phyloP scores from a whole-genome alignment of 2,113 vertebrate genomes.

The Chloropsis hardwickii region DNA sequence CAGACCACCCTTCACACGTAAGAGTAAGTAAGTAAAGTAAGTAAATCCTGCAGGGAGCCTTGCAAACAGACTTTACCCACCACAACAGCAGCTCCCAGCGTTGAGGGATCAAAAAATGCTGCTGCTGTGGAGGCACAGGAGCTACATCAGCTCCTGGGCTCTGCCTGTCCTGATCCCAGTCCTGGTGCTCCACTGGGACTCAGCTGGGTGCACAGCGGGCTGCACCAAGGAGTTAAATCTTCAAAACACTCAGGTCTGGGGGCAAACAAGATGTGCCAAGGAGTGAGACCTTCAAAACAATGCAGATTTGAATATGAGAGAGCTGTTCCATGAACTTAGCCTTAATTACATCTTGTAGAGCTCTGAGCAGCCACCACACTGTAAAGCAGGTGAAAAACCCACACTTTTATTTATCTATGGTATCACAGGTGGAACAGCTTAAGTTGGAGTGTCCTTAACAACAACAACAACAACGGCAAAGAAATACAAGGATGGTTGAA shows the following conservation, averaged over 20 bases:
- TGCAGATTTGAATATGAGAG: neutral
- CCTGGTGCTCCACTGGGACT: neutral
- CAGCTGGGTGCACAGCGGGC: neutral
- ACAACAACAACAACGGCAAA: neutral
- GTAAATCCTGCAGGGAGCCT: neutral
- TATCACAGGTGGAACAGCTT: neutral
- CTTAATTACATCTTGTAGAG: neutral
- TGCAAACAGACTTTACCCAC: neutral
- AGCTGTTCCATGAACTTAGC: neutral
- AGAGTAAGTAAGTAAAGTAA: neutral
- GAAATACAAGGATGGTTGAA: neutral
- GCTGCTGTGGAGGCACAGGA: neutral
- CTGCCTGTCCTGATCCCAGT: neutral
- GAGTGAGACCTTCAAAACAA: neutral
- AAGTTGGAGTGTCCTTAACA: neutral
- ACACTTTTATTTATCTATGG: neutral
- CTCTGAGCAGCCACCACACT: neutral
- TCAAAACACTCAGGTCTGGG: neutral
- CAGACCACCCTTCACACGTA: accelerated
- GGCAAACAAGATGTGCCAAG: neutral
- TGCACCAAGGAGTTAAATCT: neutral
- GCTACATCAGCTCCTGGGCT: neutral
- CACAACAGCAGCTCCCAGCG: neutral
- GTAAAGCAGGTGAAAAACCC: neutral
- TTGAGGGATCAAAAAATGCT: neutral